These are phyloP conservation scores for Chaenogobius annularis DNA, from an alignment of 2,113 vertebrate species.

Conservation along the genomic window DNA sequence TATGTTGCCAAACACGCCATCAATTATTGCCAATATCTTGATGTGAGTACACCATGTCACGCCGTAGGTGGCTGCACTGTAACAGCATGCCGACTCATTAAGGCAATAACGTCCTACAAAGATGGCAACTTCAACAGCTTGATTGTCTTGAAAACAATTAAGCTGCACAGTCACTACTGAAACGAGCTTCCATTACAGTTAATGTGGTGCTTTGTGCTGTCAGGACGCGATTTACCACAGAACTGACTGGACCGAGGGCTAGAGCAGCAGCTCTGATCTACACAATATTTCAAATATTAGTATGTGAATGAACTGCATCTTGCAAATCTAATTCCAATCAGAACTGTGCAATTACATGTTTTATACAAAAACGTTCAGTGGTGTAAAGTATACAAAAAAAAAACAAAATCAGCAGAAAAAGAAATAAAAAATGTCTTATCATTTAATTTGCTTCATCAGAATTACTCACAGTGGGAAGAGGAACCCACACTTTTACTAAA, in stretches of 20 bases:
- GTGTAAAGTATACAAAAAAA: too few species aligned
- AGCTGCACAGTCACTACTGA: slow-evolving; percentile 81
- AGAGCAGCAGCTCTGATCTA: slow-evolving; percentile 7
- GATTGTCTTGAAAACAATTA: slow-evolving; percentile 84
- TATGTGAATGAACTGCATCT: too few species aligned
- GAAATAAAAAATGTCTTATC: too few species aligned
- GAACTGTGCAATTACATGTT: too few species aligned
- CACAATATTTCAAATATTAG: not conserved
- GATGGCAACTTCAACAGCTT: slow-evolving; percentile 70
- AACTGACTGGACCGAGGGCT: not conserved
- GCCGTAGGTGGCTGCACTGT: slow-evolving; percentile 23
- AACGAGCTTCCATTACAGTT: slow-evolving; percentile 79
- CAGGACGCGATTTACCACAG: slow-evolving; percentile 77
- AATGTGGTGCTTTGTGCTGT: slow-evolving; percentile 80
- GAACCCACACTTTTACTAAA: too few species aligned
- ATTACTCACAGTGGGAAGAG: too few species aligned
- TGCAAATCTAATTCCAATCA: too few species aligned
- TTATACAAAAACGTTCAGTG: too few species aligned
- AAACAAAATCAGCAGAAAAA: too few species aligned
- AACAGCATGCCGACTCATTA: slow-evolving; percentile 42
- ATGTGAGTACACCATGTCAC: slow-evolving; percentile 28
- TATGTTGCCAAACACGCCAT: not conserved
- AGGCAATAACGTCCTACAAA: slow-evolving; percentile 33
- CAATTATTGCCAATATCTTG: slow-evolving; percentile 20
- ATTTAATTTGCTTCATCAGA: too few species aligned